phyloP scores from a whole-genome alignment of 2,113 vertebrate species.

The Macroglossus sobrinus region DNA sequence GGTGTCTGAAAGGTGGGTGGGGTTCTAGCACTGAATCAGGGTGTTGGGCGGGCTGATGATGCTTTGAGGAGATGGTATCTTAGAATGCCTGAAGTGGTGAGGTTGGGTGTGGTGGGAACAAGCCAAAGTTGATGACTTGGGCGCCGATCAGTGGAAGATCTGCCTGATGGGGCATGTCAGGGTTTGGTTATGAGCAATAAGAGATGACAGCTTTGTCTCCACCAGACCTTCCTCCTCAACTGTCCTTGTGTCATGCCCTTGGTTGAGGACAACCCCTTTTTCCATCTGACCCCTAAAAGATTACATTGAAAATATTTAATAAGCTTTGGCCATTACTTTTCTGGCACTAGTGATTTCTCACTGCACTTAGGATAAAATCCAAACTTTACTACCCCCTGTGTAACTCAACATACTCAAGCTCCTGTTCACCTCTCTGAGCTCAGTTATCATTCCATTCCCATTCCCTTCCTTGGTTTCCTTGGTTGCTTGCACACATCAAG shows the following conservation, averaged over 20 bases:
- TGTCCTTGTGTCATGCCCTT: neutral
- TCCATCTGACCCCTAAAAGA: neutral
- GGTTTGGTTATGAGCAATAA: neutral
- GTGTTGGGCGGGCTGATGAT: neutral
- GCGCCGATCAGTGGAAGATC: neutral
- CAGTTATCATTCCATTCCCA: neutral
- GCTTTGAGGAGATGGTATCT: constrained; percentile 52
- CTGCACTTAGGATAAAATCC: neutral
- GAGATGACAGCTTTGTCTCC: neutral
- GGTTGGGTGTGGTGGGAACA: constrained; percentile 62
- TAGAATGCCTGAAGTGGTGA: neutral
- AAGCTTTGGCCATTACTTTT: neutral
- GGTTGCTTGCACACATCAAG: neutral
- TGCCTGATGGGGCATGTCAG: constrained; percentile 24
- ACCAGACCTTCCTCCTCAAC: neutral
- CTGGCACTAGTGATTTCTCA: neutral
- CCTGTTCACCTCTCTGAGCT: neutral
- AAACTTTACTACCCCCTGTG: neutral
- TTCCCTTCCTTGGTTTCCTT: accelerated
- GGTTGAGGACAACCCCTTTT: neutral
- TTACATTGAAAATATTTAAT: neutral
- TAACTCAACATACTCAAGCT: neutral
- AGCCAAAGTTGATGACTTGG: neutral
- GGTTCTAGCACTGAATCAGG: neutral
- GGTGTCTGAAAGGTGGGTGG: constrained; percentile 19